phyloP scores from a whole-genome alignment of 2,797 vertebrate species.

The Hypotaenidia philippensis region DNA sequence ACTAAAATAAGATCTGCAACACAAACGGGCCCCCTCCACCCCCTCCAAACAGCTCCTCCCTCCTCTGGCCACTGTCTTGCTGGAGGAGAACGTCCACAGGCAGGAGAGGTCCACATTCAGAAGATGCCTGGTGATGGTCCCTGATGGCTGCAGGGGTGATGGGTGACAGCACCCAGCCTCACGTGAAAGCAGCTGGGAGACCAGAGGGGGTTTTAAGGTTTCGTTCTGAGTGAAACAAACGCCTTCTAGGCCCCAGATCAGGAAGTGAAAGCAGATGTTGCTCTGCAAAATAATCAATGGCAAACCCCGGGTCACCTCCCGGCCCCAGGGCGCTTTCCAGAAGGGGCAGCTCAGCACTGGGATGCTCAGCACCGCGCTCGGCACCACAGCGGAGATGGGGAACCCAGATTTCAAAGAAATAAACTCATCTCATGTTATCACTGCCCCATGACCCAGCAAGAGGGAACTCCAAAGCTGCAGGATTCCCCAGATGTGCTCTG shows the following conservation, averaged over 20 bases:
- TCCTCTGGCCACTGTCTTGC: neutral
- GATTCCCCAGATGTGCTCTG: neutral
- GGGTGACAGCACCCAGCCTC: neutral
- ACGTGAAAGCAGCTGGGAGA: neutral
- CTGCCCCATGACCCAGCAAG: rapidly evolving
- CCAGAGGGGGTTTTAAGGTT: conserved; percentile 8
- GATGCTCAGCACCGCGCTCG: rapidly evolving
- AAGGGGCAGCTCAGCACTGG: rapidly evolving
- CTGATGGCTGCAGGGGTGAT: rapidly evolving
- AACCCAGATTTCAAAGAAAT: neutral
- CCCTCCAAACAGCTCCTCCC: neutral
- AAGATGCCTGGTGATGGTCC: neutral
- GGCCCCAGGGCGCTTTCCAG: rapidly evolving
- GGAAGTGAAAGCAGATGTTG: conserved; percentile 52
- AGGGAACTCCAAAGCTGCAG: neutral
- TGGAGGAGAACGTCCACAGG: rapidly evolving
- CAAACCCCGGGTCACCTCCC: neutral
- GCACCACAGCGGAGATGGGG: neutral
- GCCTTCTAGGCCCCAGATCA: conserved; percentile 14
- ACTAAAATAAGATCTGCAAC: neutral
- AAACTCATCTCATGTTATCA: neutral
- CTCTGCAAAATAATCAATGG: neutral
- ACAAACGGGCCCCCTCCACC: neutral
- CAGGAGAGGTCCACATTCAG: neutral
- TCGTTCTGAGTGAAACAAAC: neutral